Conservation (phyloP, 2,113 vertebrate genomes). For the Triplophysa dalaica region DNA sequence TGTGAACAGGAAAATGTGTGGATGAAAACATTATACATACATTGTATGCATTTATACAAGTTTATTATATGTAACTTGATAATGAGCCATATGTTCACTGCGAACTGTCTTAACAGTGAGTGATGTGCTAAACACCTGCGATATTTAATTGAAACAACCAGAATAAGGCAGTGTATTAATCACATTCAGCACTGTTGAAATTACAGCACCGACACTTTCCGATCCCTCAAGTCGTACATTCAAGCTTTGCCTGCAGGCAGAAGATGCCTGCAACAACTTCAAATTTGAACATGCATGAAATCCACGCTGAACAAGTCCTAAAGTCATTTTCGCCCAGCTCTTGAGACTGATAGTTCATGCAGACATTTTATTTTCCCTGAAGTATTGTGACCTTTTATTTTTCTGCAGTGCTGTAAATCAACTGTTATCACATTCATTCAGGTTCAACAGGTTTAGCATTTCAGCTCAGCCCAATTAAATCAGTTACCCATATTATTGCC, state of each 20-base stretch:
- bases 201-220: neutral
- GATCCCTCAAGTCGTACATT: slow-evolving; percentile 7
- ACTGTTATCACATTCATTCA: slow-evolving; percentile 51
- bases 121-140: neutral
- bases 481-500: slow-evolving; percentile 20
- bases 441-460: slow-evolving; percentile 59
- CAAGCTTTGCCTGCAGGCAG: neutral
- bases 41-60: neutral
- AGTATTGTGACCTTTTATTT: slow-evolving; percentile 49
- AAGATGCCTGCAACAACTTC: slow-evolving; percentile 5
- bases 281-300: neutral
- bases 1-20: neutral
- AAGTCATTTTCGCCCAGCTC: slow-evolving; percentile 20
- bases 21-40: slow-evolving; percentile 2
- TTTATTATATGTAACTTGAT: neutral
- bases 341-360: slow-evolving; percentile 33
- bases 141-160: neutral
- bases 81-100: slow-evolving; percentile 5
- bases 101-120: neutral
- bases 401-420: slow-evolving; percentile 49
- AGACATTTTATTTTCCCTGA: slow-evolving; percentile 38
- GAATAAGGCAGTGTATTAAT: neutral
- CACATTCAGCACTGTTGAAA: slow-evolving; percentile 7
- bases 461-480: slow-evolving; percentile 31
- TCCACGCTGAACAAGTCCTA: neutral